phyloP scores from a whole-genome alignment of 2,888 invertebrate species.

The Elaeidobius kamerunicus region DNA sequence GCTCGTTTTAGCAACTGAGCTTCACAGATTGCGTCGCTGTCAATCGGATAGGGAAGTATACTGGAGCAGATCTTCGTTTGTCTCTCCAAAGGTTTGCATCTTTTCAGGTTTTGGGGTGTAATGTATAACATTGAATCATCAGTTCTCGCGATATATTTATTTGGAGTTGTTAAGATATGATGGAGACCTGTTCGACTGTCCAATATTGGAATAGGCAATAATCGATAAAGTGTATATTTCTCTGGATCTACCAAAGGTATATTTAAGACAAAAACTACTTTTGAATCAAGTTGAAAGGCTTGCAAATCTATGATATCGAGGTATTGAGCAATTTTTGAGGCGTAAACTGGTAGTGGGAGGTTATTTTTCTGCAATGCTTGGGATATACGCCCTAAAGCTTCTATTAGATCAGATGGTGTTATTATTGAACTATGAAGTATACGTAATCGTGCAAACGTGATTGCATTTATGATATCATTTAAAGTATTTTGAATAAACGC shows the following conservation, averaged over 20 bases:
- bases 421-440: constrained; percentile 7
- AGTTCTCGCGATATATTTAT: constrained; percentile 13
- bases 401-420: no score
- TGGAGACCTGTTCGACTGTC: constrained; percentile 13
- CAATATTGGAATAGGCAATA: no score
- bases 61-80: constrained; percentile 17
- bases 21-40: constrained; percentile 21
- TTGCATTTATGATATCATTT: constrained; percentile 4
- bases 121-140: constrained; percentile 23
- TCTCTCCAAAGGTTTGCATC: constrained; percentile 9
- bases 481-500: not conserved
- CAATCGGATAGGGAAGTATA: constrained; percentile 20
- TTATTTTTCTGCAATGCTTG: not conserved
- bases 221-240: constrained; percentile 10
- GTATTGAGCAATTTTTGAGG: not conserved
- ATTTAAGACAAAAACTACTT: constrained; percentile 1
- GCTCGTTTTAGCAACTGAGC: constrained; percentile 13
- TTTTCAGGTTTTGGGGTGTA: constrained; percentile 11
- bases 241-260: constrained; percentile 3
- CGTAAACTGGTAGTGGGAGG: not conserved
- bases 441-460: constrained; percentile 1
- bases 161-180: constrained; percentile 3
- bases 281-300: constrained; percentile 3
- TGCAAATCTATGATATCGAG: no score
- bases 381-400: no score